A percentile compares a stretch with the other conserved stretches of the same genome.
These are phyloP conservation scores for Drosophila persimilis DNA, from an alignment of 1,140 invertebrate genomes.

Conservation along the genomic window DNA sequence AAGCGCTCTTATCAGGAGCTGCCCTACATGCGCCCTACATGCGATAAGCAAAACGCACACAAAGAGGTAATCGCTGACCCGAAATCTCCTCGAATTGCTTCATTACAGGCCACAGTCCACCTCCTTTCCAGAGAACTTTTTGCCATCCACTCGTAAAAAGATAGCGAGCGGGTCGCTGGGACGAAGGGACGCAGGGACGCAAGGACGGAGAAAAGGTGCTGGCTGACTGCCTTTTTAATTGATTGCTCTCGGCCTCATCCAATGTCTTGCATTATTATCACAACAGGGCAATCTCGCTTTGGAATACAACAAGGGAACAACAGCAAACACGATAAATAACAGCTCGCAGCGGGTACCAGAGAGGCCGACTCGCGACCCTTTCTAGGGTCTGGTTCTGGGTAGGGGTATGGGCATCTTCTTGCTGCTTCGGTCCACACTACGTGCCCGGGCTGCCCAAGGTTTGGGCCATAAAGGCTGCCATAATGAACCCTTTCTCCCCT, in stretches of 20 bases:
- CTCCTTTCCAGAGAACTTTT: slow-evolving; percentile 59
- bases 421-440: slow-evolving; percentile 23
- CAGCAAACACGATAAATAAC: slow-evolving; percentile 68
- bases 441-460: slow-evolving; percentile 62
- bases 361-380: slow-evolving; percentile 24
- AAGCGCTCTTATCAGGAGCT: slow-evolving; percentile 56
- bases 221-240: slow-evolving; percentile 76
- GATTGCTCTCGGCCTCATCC: slow-evolving; percentile 65
- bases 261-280: slow-evolving; percentile 75
- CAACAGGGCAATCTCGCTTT: slow-evolving; percentile 69
- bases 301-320: slow-evolving; percentile 33
- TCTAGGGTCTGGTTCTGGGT: slow-evolving; percentile 26
- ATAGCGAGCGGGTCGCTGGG: background rate
- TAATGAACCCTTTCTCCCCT: slow-evolving; percentile 75
- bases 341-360: slow-evolving; percentile 56
- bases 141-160: slow-evolving; percentile 15
- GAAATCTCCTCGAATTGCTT: slow-evolving; percentile 76
- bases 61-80: slow-evolving; percentile 56
- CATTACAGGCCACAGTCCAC: slow-evolving; percentile 59
- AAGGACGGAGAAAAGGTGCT: slow-evolving; percentile 40
- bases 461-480: slow-evolving; percentile 59
- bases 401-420: no score
- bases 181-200: no score
- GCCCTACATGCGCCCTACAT: slow-evolving; percentile 24
- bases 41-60: slow-evolving; percentile 30